A percentile compares a stretch with the other conserved stretches of the same genome.
These are phyloP conservation scores for Rhinopomastus cyanomelas DNA, from an alignment of 2,113 vertebrate genomes.

Conservation along the genomic window DNA sequence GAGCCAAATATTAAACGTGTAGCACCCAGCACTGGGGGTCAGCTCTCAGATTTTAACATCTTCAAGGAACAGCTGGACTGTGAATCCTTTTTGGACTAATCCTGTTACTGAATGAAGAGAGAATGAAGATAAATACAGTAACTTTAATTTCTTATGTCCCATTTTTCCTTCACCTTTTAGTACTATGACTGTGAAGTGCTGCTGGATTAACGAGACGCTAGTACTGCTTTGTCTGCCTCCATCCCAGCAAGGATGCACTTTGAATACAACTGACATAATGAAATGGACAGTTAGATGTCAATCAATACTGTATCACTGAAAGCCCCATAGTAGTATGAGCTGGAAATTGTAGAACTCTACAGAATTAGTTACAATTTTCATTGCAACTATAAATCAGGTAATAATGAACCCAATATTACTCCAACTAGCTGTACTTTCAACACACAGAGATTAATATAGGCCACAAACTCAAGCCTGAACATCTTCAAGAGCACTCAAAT, in stretches of 20 bases:
- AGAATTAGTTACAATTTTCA: neutral
- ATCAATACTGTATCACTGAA: neutral
- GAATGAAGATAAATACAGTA: neutral
- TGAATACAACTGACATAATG: neutral
- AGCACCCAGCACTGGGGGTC: neutral
- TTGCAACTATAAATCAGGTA: neutral
- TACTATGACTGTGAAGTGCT: neutral
- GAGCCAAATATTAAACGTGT: neutral
- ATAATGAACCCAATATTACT: neutral
- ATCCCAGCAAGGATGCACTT: neutral
- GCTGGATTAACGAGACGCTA: neutral
- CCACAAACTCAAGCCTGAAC: neutral
- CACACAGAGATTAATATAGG: neutral
- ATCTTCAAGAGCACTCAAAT: neutral
- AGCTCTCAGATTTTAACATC: neutral
- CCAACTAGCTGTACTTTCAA: neutral
- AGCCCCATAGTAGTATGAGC: neutral
- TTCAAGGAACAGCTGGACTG: neutral
- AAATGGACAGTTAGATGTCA: neutral
- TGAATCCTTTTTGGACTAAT: neutral
- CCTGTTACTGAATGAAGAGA: neutral
- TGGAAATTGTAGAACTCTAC: neutral
- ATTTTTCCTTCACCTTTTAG: neutral
- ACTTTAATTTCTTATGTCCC: neutral
- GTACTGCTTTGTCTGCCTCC: neutral